Base-by-base conservation (phyloP, 2,888 invertebrate species). In the Drosophila cognata region DNA sequence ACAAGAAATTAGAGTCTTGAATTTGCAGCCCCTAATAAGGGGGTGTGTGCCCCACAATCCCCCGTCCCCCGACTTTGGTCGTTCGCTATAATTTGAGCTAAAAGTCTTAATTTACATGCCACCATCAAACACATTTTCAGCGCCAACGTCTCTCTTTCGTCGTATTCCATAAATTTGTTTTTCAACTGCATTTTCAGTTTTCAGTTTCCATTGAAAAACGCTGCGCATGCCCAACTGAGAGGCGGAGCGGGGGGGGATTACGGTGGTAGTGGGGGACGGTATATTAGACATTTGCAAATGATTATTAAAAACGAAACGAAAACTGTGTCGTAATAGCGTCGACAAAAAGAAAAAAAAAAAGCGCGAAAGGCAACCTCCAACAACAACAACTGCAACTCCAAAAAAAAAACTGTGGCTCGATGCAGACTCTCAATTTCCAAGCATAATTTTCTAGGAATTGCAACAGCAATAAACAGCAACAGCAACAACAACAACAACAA, bases 281-380 rank as follows among this genome's bases (percentile, higher is more conserved):
- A 56, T 79, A 79, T 84, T 89, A 82, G 83, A 81, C 81, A 87
- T 84, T 87, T 84, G 82, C 83, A 77, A 85, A 82, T 81, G 73
- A 77, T 89, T 85, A 87, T 81, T 88, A 88, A 87, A 86, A 87
- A 87, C 84, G 87, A 87, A 88, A 84, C 82, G 77, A 77, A 88
- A 85, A 81, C 57, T 83, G 73, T 87, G 89, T 87, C 74, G 89
- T 79, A 87, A 89, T 76, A 68, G 61, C 67, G 63, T 66, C 75
- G 79, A 75, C 73, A 63, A 51, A 31, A 25, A 18, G 18, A 18
- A 38, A 38, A 38, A 38, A 8, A 38, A 18, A 18, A 36, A 18
- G 13, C 71, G 79, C 78, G 68, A 78, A 81, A 78, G 79, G 74
- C 74, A 71, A 59, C 36, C 38, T 57, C 13, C 31, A 52, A 48